Base-by-base conservation (phyloP, 23 tunicate genomes). In the Botrylloides violaceus region DNA sequence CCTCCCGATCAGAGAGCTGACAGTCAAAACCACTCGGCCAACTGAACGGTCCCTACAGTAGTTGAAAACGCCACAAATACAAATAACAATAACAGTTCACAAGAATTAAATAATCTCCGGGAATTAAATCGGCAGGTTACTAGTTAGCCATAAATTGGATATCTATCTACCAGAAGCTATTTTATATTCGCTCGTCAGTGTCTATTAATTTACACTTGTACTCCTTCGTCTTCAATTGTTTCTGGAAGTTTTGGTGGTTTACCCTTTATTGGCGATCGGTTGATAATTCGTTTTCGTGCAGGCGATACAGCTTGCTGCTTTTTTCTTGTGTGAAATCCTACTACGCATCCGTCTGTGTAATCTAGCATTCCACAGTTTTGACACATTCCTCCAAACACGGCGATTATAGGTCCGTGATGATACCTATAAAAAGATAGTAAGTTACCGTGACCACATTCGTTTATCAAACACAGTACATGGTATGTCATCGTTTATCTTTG, bases 381-480 rank as follows among this genome's bases (percentile, higher is more conserved):
- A 58, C 86, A 81, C 86, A 81, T 81, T 50, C 86, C 86, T 1
- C 86, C 86, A 58, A 81, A 81, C 23, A 81, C 86, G 7, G 80
- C 86, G 36, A 81, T 75, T 33, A 81, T 74, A n/a, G 86, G 86
- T 34, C 86, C 86, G 55, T 75, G 75, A 58, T 81, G 86, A 65
- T 72, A 81, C 56, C 86, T 81, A 18, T 22, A 61, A 28, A 60
- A 1, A 32, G 58, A 29, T 0, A 24, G 7, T 29, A 22, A 1
- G 29, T 23, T 26, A 1, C 66, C 20, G 2, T 68, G 58, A 66
- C 29, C 34, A 23, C 43, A n/a, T n/a, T n/a, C n/a, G n/a, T n/a
- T n/a, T n/a, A n/a, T n/a, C n/a, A n/a, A n/a, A n/a, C n/a, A n/a
- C n/a, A n/a, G n/a, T n/a, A n/a, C n/a, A n/a, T n/a, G n/a, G n/a